Evolutionary conservation across 2,888 invertebrate species (phyloP), one percentile per base, ranked within the genome.

Genomic region (Mesochorus sp.): DNA sequence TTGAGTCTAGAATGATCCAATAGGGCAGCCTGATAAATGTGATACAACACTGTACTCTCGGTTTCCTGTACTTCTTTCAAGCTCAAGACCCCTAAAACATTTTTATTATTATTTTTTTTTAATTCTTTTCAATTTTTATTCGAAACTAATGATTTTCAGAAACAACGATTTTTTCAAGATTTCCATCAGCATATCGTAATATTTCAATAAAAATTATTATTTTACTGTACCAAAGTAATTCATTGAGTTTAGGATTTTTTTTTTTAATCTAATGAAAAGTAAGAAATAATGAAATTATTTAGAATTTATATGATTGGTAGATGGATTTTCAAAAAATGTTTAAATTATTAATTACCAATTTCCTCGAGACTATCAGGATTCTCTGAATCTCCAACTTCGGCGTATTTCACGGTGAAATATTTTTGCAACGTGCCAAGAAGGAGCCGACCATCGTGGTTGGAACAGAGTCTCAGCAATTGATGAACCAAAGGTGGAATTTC

Each of bases 401-500:
- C 88, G 72, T 92, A 92, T 61, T 88, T 88, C 8, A 88, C 83
- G 64, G 91, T 84, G 82, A 93, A 94, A 84, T 93, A 94, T 80
- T 91, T 91, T 14, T 92, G 91, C 14, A 94, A 85, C 0, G 92
- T 91, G 44, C 92, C 86, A 37, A 94, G 87, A 0, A 93, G 89
- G 67, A 92, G 88, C 87, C 91, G 79, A 77, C 90, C 81, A 81
- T 91, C 92, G 64, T 91, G 89, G 66, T 91, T 88, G 53, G 90
- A 89, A 82, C 93, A 94, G 42, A 95, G 90, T 68, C 92, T 93
- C n/a, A 95, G 88, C 55, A 95, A 86, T 83, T 95, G 95, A 89
- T 95, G 94, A 0, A 94, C 92, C 28, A 95, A 91, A 0, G 95
- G 93, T 0, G 95, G 95, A 26, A 95, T 84, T 81, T 94, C 93